These are phyloP conservation scores for Fissipunctia ypsillon DNA, from an alignment of 2,888 invertebrate species.

Conservation along the genomic window DNA sequence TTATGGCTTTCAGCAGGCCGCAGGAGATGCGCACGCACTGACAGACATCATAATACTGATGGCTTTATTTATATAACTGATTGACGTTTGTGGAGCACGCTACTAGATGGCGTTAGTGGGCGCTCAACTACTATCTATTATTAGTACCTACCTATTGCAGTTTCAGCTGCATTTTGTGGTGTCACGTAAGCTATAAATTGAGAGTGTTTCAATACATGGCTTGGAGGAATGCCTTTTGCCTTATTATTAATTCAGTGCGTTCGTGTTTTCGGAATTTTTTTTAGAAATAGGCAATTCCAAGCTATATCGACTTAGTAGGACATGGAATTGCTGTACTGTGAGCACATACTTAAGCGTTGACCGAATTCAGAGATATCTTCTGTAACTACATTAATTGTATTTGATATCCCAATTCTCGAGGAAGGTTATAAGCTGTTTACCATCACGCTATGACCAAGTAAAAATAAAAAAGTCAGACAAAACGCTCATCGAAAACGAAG, in stretches of 20 bases:
- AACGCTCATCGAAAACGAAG: too few relatives aligned
- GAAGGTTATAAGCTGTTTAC: too few relatives aligned
- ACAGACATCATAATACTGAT: conserved; percentile 63
- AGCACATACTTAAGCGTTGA: too few relatives aligned
- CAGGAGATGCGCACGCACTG: conserved; percentile 57
- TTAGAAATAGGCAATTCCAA: not conserved
- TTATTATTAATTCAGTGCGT: conserved; percentile 46
- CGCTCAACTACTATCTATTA: conserved; percentile 32
- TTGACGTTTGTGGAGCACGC: conserved; percentile 31
- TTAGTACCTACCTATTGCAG: conserved; percentile 45
- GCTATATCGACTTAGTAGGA: not conserved
- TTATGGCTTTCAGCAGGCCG: conserved; percentile 74
- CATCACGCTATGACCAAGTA: too few relatives aligned
- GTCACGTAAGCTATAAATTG: conserved; percentile 55
- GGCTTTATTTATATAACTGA: conserved; percentile 55
- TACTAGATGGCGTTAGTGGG: conserved; percentile 55
- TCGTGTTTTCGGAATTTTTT: conserved; percentile 32
- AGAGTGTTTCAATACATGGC: conserved; percentile 44
- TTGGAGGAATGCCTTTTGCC: conserved; percentile 33
- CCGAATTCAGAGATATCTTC: not conserved
- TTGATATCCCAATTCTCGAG: too few relatives aligned
- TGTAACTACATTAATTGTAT: too few relatives aligned
- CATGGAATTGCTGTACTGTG: not conserved
- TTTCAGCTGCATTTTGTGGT: conserved; percentile 45
- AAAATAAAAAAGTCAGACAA: too few relatives aligned